A percentile compares a stretch with the other conserved stretches of the same genome.
Conservation (phyloP, 1,140 invertebrate genomes). For the Megalopta genalis region DNA sequence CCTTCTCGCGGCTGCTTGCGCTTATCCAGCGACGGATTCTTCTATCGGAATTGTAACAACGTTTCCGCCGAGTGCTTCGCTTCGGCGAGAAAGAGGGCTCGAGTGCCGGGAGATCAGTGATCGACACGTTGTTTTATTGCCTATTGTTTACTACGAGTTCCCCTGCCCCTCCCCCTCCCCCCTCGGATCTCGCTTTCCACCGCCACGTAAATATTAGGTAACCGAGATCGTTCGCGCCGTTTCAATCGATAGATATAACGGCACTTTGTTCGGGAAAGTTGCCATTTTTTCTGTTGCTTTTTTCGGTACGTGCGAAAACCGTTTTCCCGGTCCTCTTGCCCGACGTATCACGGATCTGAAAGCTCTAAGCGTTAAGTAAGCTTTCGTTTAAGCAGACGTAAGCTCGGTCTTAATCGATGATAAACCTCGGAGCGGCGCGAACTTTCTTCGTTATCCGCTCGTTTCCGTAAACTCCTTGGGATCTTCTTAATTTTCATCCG, state of each 20-base stretch:
- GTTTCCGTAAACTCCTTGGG: no score
- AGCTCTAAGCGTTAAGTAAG: no score
- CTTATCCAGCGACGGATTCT: constrained; percentile 22
- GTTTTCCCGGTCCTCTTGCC: no score
- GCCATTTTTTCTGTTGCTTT: no score
- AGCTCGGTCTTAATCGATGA: not conserved
- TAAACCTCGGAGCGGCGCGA: not conserved
- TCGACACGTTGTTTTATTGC: not conserved
- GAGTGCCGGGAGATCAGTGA: not conserved
- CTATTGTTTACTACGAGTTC: constrained; percentile 15
- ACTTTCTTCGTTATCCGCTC: no score
- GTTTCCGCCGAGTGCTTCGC: constrained; percentile 9
- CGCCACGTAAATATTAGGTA: not conserved
- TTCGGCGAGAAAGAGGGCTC: not conserved
- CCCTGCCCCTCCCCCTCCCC: no score
- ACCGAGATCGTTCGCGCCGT: no score
- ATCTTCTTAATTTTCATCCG: no score
- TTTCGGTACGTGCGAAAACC: no score
- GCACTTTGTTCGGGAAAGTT: not conserved
- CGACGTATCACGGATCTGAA: no score
- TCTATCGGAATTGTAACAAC: not conserved
- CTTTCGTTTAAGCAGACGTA: not conserved
- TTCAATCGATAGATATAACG: not conserved
- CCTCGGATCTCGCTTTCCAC: not conserved
- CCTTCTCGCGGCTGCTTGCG: not conserved